Conservation (phyloP, 2,113 vertebrate species). For the Cochlearius cochlearius region DNA sequence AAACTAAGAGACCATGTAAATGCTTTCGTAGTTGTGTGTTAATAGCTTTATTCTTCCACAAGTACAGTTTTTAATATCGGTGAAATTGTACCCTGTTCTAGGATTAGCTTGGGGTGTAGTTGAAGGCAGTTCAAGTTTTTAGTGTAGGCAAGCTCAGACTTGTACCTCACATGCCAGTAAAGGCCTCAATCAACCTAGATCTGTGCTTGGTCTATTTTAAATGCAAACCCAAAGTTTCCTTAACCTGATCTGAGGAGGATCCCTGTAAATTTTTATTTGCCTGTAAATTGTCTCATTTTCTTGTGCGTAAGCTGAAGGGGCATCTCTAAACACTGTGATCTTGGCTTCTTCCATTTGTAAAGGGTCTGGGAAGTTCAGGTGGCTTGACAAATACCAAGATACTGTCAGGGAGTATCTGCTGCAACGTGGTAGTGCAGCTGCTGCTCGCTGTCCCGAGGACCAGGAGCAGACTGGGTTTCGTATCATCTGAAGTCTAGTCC, state of each 20-base stretch:
- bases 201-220: neutral
- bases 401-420: neutral
- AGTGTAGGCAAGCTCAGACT: neutral
- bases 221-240: rapidly evolving
- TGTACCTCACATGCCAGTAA: neutral
- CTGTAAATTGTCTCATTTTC: neutral
- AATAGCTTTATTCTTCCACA: neutral
- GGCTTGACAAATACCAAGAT: neutral
- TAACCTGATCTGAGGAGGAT: neutral
- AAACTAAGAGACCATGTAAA: neutral
- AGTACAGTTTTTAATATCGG: neutral
- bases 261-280: neutral
- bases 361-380: neutral
- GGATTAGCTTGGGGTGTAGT: neutral
- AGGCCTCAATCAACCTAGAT: neutral
- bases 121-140: neutral
- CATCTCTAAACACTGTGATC: neutral
- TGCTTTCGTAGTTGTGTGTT: neutral
- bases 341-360: neutral
- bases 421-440: neutral
- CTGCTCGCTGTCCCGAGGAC: neutral
- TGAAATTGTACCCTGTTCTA: neutral
- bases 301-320: neutral
- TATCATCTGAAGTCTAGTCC: neutral
- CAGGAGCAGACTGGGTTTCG: neutral